Evolutionary conservation across 2,797 vertebrate species (phyloP).

Genomic region (Sebastes nivosus): DNA sequence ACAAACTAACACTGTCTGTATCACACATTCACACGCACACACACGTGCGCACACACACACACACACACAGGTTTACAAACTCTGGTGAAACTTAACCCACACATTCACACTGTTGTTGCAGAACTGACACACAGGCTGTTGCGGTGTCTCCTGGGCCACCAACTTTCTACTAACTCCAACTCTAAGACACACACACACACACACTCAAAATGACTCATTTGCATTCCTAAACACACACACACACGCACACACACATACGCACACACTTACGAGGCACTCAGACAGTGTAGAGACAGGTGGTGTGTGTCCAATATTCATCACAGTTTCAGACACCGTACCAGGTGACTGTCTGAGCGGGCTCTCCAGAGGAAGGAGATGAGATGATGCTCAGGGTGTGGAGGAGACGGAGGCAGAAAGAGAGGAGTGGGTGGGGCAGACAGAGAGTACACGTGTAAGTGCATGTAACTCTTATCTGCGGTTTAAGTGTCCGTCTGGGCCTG

Average conservation of each 20-base stretch:
- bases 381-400: conserved; percentile 7
- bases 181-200: conserved; percentile 4
- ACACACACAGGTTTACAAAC: neutral
- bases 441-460: conserved; percentile 56
- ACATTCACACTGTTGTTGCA: conserved; percentile 21
- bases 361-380: conserved; percentile 42
- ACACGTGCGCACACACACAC: neutral
- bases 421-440: conserved; percentile 32
- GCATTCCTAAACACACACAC: neutral
- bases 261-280: neutral
- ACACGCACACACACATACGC: neutral
- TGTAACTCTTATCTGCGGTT: conserved; percentile 52
- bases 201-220: conserved; percentile 13
- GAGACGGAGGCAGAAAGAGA: conserved; percentile 10
- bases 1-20: neutral
- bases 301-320: conserved; percentile 48
- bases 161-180: conserved; percentile 26
- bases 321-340: conserved; percentile 45
- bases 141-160: conserved; percentile 1
- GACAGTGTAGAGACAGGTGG: conserved; percentile 39
- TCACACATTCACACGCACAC: neutral
- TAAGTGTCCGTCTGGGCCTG: conserved; percentile 58
- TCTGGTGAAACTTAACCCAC: conserved; percentile 10
- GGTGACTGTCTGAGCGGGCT: conserved; percentile 56
- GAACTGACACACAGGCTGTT: conserved; percentile 43